Conservation (phyloP, 23 tunicate genomes). For the Ciona savignyi region DNA sequence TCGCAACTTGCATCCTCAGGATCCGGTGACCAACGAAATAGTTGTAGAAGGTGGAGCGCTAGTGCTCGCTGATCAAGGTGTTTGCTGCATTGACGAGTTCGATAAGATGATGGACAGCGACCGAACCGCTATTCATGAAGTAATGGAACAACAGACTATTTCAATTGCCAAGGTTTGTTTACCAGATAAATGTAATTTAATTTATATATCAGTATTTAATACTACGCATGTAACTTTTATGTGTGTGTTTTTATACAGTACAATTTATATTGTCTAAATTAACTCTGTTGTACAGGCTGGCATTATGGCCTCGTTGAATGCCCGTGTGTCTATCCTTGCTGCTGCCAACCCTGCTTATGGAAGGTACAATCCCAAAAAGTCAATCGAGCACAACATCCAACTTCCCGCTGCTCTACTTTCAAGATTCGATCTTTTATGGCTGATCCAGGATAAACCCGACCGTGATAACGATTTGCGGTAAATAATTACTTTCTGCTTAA, state of each 20-base stretch:
- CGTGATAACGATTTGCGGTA: conserved; percentile 87
- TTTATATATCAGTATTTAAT: too few relatives aligned
- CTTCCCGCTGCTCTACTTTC: conserved; percentile 99
- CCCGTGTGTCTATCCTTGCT: conserved; percentile 94
- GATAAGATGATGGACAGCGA: conserved; percentile 99
- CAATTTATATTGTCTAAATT: background rate
- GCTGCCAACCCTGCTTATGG: conserved; percentile 99
- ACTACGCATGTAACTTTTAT: too few relatives aligned
- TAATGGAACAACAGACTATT: conserved; percentile 99
- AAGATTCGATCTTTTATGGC: conserved; percentile 94
- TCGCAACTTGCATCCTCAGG: too few relatives aligned
- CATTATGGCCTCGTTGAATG: conserved; percentile 98
- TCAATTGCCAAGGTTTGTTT: conserved; percentile 87
- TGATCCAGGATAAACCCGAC: conserved; percentile 98
- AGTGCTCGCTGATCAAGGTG: conserved; percentile 97
- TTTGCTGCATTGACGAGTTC: conserved; percentile 99
- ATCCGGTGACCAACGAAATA: conserved; percentile 95
- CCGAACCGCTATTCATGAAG: conserved; percentile 99
- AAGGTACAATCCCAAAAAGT: conserved; percentile 91
- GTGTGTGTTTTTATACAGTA: background rate
- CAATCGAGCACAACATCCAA: conserved; percentile 97
- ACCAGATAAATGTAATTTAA: background rate
- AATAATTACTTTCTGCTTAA: too few relatives aligned
- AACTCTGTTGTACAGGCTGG: conserved; percentile 63
- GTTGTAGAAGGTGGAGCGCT: conserved; percentile 98